Evolutionary conservation across 2,888 invertebrate species (phyloP), one percentile per base, ranked within the genome.

Genomic region (Rotaria macrura): DNA sequence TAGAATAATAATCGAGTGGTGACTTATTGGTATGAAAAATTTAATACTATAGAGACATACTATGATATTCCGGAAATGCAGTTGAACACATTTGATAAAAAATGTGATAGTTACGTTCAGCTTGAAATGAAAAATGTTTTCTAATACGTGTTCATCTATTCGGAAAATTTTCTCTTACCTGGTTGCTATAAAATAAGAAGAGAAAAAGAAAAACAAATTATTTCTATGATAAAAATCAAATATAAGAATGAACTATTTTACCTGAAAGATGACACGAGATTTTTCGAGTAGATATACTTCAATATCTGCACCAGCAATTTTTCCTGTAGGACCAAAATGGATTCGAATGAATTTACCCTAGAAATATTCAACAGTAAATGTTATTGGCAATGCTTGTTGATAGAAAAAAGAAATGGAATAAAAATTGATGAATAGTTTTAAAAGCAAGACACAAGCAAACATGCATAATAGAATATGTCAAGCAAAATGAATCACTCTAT

Each of bases 281-380:
- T 99, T 99, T 93, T 99, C 99, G 91, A 99, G 94, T 93, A 99
- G 94, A 93, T 99, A 99, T 91, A 97, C 97, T 93, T 99, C 99
- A 92, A 99, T 99, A 93, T 99, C 99, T 93, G 98, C 97, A 94
- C 99, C 99, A 92, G 99, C 98, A 93, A 99, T 93, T 94, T 99
- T 99, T 92, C 98, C 99, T 92, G 95, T 94, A 89, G 96, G 95
- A 89, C 97, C 97, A 93, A 99, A 99, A 93, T 99, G 99, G 92
- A 99, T 99, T 94, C 99, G 96, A 94, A 99, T 99, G 94, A 99
- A 99, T 95, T 99, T 99, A 94, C 97, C 97, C 96, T 96, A 91
- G 7, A 74, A 38, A 43, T 20, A 74, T 3, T 17, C 5, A 40
- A 9, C 2, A 65, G 17, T 65, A 20, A 52, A 52, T 52, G 23